Base-by-base conservation (phyloP, 2,888 invertebrate genomes). In the Acleris laterana region DNA sequence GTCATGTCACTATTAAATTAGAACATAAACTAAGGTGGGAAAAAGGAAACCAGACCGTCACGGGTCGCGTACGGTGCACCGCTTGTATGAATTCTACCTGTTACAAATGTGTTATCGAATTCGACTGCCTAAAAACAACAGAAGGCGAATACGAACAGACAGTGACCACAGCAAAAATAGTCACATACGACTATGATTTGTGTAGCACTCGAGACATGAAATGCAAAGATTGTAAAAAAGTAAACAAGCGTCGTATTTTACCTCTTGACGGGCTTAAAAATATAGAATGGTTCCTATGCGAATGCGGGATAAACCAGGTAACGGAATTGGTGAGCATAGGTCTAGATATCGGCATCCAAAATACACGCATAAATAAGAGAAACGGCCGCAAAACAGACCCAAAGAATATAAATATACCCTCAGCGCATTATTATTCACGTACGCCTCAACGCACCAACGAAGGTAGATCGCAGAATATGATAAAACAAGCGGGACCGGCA, bases 31-130 rank as follows among this genome's bases (percentile, higher is more conserved):
- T 52, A 20, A 52, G 52, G 52, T 52, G 52, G 52, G 52, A 52
- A 52, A 52, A 52, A 52, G 52, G 52, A 5, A 52, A 52, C 52
- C 52, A 52, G 52, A 52, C 52, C 28, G 52, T 52, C 28, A 52
- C 52, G 52, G 52, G 52, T 28, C 52, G 52, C 28, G 22, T 52
- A 16, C 52, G 52, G 52, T 52, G 52, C 28, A 52, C 52, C 52
- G 25, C 28, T 52, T 52, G 52, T 28, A 25, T 17, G n/a, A 52
- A 52, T 52, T 52, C 52, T 51, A 48, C 17, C n/a, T 42, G 6
- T 32, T 38, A 3, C 22, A 42, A 17, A 22, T 51, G 60, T 22
- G 17, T 20, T 25, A 57, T 57, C 2, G 46, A 44, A 57, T 57
- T 57, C 13, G 55, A 55, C 19, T 55, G 55, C 38, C 42, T 32